Base-by-base conservation (phyloP, 1,140 invertebrate species). In the Pachyrhynchus sulphureomaculatus region DNA sequence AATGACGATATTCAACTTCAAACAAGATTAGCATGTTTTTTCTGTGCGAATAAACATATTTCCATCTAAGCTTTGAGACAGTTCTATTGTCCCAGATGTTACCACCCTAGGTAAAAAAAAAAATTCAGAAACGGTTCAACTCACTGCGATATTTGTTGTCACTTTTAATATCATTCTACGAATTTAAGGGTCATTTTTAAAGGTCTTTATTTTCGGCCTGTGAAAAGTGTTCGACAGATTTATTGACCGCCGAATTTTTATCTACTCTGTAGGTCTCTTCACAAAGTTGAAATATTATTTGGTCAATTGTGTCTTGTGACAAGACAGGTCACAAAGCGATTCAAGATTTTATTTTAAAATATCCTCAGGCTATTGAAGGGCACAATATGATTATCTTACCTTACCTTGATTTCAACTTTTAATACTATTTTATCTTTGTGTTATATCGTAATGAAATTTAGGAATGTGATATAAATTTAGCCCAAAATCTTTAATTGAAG, bases 131-230 rank as follows among this genome's bases (percentile, higher is more conserved):
- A 6, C n/a, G 49, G 32, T 20, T 15, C 10, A 33, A 13, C 15
- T 24, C 6, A 49, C 47, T 13, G 52, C 47, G 54, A 57, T 20
- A 47, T 57, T 57, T 57, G 54, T 29, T 41, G 54, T 57, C 41
- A 47, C 21, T 53, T 53, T 36, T 33, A 53, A 21, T 20, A 18
- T 47, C 9, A 47, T 57, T 57, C 54, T 33, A 13, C 20, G 54
- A 57, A 57, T 29, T 21, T 8, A 17, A 48, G 29, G 44, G 54
- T 24, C 33, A 41, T 32, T 20, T 26, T 47, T 33, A 34, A 32
- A 44, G 13, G 39, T 47, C 54, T 57, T 57, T 57, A 36, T 36
- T 36, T n/a, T 57, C 33, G 17, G 29, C 12, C 26, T 4, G n/a
- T 9, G 13, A 41, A 53, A 23, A 45, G 18, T 53, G 51, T 41